phyloP scores from a whole-genome alignment of 2,113 vertebrate genomes.

The Meleagris gallopavo region DNA sequence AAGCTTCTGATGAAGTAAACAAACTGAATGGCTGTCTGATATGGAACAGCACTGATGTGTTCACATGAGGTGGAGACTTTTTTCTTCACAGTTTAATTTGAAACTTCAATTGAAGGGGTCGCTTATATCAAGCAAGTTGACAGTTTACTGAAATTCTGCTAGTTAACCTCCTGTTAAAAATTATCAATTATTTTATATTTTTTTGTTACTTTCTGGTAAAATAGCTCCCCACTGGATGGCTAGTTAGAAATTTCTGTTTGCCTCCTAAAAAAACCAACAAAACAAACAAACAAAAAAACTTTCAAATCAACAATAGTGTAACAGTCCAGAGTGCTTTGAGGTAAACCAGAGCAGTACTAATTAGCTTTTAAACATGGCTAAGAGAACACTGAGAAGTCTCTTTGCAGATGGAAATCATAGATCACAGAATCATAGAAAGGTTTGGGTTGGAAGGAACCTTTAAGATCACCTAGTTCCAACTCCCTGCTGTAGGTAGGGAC shows the following conservation, averaged over 20 bases:
- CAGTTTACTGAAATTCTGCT: background rate
- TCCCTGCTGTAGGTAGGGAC: no score
- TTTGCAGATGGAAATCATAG: background rate
- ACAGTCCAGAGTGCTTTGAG: background rate
- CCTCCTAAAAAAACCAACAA: background rate
- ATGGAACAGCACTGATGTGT: background rate
- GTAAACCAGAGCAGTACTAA: background rate
- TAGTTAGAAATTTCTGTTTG: background rate
- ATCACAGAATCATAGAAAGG: no score
- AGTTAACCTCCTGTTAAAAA: background rate
- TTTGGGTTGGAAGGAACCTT: no score
- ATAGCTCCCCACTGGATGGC: background rate
- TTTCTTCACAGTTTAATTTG: background rate
- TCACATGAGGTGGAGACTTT: background rate
- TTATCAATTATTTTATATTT: background rate
- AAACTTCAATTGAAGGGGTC: background rate
- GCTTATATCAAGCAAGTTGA: background rate
- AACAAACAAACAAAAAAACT: background rate
- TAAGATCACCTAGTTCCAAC: no score
- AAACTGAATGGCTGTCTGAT: background rate
- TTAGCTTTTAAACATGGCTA: background rate
- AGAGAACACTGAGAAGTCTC: background rate
- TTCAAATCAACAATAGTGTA: background rate
- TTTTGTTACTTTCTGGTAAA: background rate
- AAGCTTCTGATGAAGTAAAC: background rate